These are phyloP conservation scores for Elymnias hypermnestra DNA, from an alignment of 1,140 invertebrate species.

Conservation along the genomic window DNA sequence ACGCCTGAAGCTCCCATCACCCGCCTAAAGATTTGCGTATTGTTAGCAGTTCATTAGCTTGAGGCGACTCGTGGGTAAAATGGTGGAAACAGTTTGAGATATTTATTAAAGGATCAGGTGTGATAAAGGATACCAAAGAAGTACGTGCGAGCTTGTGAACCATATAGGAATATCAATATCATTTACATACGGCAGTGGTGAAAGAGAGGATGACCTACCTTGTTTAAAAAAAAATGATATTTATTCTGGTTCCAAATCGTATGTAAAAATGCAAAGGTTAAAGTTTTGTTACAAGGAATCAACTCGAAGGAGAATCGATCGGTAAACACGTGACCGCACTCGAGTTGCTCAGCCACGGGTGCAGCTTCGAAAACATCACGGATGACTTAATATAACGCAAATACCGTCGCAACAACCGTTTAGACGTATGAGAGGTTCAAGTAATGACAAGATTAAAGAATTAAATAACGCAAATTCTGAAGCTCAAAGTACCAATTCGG, in stretches of 20 bases:
- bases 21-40: no score
- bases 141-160: constrained; percentile 12
- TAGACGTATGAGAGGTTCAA: no score
- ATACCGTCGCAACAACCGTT: no score
- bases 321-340: constrained; percentile 23
- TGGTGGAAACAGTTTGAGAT: constrained; percentile 7
- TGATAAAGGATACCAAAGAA: constrained; percentile 7
- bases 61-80: constrained; percentile 1
- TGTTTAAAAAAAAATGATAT: constrained; percentile 1
- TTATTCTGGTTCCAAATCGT: neutral
- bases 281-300: constrained; percentile 25
- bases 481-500: no score
- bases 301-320: constrained; percentile 18
- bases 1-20: no score
- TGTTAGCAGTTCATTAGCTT: neutral
- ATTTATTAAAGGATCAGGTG: constrained; percentile 10
- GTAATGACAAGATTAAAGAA: no score
- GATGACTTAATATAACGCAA: neutral
- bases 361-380: constrained; percentile 9
- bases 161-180: constrained; percentile 6
- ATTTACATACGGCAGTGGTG: constrained; percentile 9
- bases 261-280: constrained; percentile 9
- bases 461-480: no score
- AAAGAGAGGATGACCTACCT: neutral
- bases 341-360: constrained; percentile 15